Evolutionary conservation across 2,113 vertebrate genomes (phyloP).

Genomic region (Ginglymostoma cirratum): DNA sequence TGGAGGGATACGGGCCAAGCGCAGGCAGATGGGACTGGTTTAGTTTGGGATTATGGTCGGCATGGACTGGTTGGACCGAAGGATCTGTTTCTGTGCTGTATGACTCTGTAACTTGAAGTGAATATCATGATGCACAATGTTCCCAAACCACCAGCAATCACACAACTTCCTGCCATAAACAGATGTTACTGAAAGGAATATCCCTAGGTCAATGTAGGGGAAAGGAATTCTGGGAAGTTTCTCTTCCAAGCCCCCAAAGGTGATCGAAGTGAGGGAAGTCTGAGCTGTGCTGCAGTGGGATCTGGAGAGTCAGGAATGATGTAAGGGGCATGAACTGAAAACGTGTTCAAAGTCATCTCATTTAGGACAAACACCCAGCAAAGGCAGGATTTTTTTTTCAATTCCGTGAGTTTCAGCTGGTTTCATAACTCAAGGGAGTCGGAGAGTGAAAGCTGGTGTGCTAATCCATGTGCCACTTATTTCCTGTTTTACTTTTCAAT

Average conservation of each 20-base stretch:
- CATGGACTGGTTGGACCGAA: too few relatives aligned
- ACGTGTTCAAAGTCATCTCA: neutral
- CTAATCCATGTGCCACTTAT: slow-evolving; percentile 6
- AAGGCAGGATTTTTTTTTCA: neutral
- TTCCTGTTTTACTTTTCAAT: slow-evolving; percentile 29
- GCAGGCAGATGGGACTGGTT: too few relatives aligned
- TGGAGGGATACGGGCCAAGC: too few relatives aligned
- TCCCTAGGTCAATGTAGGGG: neutral
- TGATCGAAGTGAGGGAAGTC: neutral
- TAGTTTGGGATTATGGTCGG: too few relatives aligned
- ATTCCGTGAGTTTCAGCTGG: neutral
- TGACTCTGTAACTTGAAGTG: neutral
- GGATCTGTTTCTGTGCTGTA: too few relatives aligned
- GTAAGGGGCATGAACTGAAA: neutral
- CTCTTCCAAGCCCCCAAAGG: neutral
- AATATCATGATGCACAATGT: neutral
- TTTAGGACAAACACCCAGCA: neutral
- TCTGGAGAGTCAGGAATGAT: neutral
- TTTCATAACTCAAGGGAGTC: slow-evolving; percentile 11
- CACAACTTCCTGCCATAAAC: neutral
- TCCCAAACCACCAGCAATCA: neutral
- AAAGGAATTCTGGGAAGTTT: neutral
- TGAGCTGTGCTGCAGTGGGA: neutral
- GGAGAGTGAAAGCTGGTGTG: slow-evolving; percentile 12
- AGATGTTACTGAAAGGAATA: neutral